Base-by-base conservation (phyloP, 2,113 vertebrate species). In the Gopherus flavomarginatus region DNA sequence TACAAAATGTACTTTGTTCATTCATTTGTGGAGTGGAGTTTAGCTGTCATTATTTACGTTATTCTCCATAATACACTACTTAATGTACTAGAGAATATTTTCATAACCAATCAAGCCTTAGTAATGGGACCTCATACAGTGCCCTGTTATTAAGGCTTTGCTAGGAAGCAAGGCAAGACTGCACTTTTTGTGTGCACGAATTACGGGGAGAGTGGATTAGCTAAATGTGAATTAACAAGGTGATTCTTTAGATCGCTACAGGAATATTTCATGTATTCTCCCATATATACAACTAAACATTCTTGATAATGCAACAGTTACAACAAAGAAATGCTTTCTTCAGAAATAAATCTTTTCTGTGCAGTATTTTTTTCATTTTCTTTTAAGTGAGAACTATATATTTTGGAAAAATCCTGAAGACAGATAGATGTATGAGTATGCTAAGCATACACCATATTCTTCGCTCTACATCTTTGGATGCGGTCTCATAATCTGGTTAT, bases 71-170 rank as follows among this genome's bases (percentile, higher is more conserved):
- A 95, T 96, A 89, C 38, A 91, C 72, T 94, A 95, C 94, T 96
- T 96, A 96, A 92, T 31, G 83, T 85, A 92, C 92, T 95, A 96
- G 92, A 94, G 72, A 91, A 81, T 81, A 93, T 97, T 97, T 97
- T 97, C 86, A 95, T 92, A 97, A 97, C 95, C 95, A 97, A 94
- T 96, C 95, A 92, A 94, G 69, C 57, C 65, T 92, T 81, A 90
- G 42, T 94, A 97, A 97, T 91, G 59, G 95, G 93, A 94, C 52
- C 83, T 89, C 75, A 79, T 91, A 54, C 52, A 96, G 91, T 89
- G 59, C 93, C 97, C 93, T 94, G 59, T 92, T 96, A 92, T 94
- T 77, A 97, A 96, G 94, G 93, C 90, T 3, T 96, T 94, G 87
- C 88, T 92, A 26, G 90, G 82, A 91, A 97, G 94, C 49, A 54